A percentile compares a stretch with the other conserved stretches of the same genome.
These are phyloP conservation scores for Lasioglossum albipes DNA, from an alignment of 1,140 invertebrate species.

Conservation along the genomic window DNA sequence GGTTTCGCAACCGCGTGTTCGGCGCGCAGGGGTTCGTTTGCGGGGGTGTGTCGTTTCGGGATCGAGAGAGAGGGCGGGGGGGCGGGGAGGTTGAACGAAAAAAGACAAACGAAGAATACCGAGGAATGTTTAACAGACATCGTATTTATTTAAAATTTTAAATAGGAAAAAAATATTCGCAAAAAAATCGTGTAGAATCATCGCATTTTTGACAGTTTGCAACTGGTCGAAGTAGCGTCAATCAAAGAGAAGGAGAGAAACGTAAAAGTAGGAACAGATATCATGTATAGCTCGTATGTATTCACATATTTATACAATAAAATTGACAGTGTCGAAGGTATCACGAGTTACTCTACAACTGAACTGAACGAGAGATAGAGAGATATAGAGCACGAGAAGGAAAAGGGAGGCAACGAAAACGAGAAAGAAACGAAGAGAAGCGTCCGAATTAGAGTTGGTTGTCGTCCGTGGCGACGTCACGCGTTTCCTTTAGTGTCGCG, in stretches of 20 bases:
- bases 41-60: neutral
- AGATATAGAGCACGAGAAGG: neutral
- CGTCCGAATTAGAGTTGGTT: too few relatives aligned
- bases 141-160: conserved; percentile 51
- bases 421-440: too few relatives aligned
- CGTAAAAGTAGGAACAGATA: conserved; percentile 37
- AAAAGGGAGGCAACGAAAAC: neutral
- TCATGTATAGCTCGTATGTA: conserved; percentile 5
- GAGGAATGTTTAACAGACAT: conserved; percentile 33
- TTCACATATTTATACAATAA: conserved; percentile 50
- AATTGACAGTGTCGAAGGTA: conserved; percentile 22
- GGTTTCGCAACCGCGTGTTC: neutral
- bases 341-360: conserved; percentile 29
- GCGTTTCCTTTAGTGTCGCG: too few relatives aligned
- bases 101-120: neutral
- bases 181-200: neutral
- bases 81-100: neutral
- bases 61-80: neutral
- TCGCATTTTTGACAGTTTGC: conserved; percentile 26
- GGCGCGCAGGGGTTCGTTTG: neutral
- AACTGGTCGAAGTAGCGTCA: conserved; percentile 31
- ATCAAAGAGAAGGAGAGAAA: conserved; percentile 19
- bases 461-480: too few relatives aligned
- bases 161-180: conserved; percentile 46
- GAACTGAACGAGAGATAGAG: neutral